Percentiles rank a stretch among this genome's conserved stretches.
These are phyloP conservation scores for Prolemur simus DNA, from an alignment of 2,113 vertebrate species.

Conservation along the genomic window DNA sequence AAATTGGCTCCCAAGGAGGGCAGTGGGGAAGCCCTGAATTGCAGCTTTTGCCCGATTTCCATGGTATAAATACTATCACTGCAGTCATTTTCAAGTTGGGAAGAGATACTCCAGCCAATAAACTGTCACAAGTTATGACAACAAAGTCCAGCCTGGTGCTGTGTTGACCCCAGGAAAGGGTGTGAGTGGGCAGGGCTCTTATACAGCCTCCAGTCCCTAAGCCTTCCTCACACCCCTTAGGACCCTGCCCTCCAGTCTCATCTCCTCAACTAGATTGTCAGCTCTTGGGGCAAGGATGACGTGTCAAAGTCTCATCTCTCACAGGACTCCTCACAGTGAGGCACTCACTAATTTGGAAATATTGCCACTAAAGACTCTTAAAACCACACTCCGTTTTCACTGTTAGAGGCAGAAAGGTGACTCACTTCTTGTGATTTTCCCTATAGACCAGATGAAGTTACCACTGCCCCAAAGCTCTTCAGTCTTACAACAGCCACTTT, in stretches of 20 bases:
- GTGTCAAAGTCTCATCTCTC: background rate
- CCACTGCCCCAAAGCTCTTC: background rate
- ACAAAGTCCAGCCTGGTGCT: background rate
- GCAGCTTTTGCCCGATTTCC: background rate
- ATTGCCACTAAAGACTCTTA: background rate
- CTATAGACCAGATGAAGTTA: background rate
- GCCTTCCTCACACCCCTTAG: background rate
- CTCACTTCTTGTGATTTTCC: background rate
- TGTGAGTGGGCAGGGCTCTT: too few species aligned
- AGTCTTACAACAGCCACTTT: too few species aligned
- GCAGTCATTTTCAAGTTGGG: background rate
- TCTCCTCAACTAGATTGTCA: background rate
- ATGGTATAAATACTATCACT: background rate
- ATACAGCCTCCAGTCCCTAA: background rate
- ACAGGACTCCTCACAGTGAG: background rate
- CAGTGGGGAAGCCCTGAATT: background rate
- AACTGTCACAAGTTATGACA: background rate
- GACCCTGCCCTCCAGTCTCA: background rate
- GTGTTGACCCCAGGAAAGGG: background rate
- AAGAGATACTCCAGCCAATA: background rate
- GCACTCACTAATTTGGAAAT: too few species aligned
- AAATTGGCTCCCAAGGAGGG: background rate
- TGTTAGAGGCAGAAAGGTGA: background rate
- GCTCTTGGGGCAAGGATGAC: background rate
- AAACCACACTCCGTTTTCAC: background rate